These are phyloP conservation scores for Zeuzera pyrina DNA, from an alignment of 2,888 invertebrate genomes.

Conservation along the genomic window DNA sequence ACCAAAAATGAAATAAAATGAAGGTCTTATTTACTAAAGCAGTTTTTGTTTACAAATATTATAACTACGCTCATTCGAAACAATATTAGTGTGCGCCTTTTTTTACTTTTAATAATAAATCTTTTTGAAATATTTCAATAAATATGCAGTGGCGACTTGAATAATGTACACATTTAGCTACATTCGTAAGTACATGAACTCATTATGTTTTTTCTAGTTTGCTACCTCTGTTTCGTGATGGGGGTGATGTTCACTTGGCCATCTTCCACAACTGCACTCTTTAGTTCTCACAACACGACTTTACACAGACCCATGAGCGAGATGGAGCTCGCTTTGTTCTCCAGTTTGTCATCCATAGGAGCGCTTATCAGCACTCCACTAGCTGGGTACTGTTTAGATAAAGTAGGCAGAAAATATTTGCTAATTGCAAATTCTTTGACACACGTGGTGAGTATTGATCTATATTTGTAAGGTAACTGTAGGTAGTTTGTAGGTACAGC, in stretches of 20 bases:
- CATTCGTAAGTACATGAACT: too few relatives aligned
- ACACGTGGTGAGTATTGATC: conserved; percentile 30
- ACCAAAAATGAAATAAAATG: too few relatives aligned
- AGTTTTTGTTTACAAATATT: too few relatives aligned
- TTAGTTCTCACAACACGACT: conserved; percentile 39
- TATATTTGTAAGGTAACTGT: conserved; percentile 1
- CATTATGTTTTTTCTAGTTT: conserved; percentile 35
- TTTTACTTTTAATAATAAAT: too few relatives aligned
- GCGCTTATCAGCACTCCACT: conserved; percentile 34
- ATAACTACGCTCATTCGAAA: too few relatives aligned
- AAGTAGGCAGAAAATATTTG: conserved; percentile 36
- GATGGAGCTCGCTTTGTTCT: conserved; percentile 35
- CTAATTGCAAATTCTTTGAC: conserved; percentile 23
- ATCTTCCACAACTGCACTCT: conserved; percentile 37
- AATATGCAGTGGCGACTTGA: too few relatives aligned
- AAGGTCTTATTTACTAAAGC: too few relatives aligned
- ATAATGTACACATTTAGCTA: too few relatives aligned
- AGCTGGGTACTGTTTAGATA: conserved; percentile 29
- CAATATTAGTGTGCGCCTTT: too few relatives aligned
- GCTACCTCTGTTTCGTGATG: conserved; percentile 34
- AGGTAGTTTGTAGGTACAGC: too few relatives aligned
- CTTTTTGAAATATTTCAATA: too few relatives aligned
- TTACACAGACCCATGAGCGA: conserved; percentile 41
- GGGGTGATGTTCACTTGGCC: conserved; percentile 48
- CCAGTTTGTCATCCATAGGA: conserved; percentile 42